Base-by-base conservation (phyloP, 2,797 vertebrate genomes). In the Zalophus californianus region DNA sequence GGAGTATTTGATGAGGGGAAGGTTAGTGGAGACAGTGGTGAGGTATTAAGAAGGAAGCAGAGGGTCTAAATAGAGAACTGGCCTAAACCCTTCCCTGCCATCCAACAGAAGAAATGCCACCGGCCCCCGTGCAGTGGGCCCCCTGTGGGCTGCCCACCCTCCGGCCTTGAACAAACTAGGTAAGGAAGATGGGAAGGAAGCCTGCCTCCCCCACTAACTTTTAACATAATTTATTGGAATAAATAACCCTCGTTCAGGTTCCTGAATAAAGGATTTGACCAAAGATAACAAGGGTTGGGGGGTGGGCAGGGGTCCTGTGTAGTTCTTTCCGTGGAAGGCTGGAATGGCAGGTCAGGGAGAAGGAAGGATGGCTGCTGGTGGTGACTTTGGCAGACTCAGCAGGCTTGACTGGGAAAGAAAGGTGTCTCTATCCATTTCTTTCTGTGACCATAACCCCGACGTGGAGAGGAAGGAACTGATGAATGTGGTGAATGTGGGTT, bases 391-490 rank as follows among this genome's bases (percentile, higher is more conserved):
- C 77, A 75, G 62, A 79, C 32, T 70, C 68, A 41, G 82, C 93
- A 56, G 32, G 52, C 75, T 44, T 52, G 77, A 52, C 78, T 64
- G 18, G 70, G n/a, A 11, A 89, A 88, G 38, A 80, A 58, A 77
- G 68, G 86, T 92, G 41, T 48, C 82, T 94, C 82, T 29, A 12
- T 84, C 62, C 77, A 52, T 72, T 94, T 86, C 90, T 96, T 50
- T 90, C 21, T 5, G 0, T 87, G 64, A 95, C 97, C 96, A 41
- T 92, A 97, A 96, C 90, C 80, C 88, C 58, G 88, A 56, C 25
- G 0, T n/a, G 27, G 62, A 92, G 96, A 97, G 95, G 96, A 95
- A 98, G 96, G 93, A 94, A 94, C 92, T 68, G 62, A 85, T 97
- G 80, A 80, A 56, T 90, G n/a, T 66, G 48, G 83, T 92, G 91